A percentile compares a stretch with the other conserved stretches of the same genome.
These are phyloP conservation scores for Capitella teleta DNA, from an alignment of 1,140 invertebrate species.

Conservation along the genomic window DNA sequence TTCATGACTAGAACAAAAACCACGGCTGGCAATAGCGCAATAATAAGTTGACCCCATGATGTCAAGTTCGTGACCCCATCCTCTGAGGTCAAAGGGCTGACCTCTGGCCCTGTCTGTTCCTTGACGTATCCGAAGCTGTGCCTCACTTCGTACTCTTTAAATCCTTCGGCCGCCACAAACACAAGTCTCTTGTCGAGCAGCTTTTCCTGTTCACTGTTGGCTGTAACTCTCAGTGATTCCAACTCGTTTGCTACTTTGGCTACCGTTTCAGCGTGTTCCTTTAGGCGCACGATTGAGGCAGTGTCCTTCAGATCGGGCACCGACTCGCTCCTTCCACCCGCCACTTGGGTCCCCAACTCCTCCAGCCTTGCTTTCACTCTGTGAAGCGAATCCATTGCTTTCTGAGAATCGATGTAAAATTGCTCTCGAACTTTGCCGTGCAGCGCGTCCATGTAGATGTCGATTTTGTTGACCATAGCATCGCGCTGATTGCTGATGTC, in stretches of 20 bases:
- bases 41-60: too few species aligned
- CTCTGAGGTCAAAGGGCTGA: too few species aligned
- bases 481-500: neutral
- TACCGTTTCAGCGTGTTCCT: neutral
- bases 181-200: neutral
- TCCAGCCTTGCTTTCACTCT: neutral
- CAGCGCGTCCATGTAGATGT: neutral
- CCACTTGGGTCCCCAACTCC: neutral
- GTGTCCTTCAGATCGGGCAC: neutral
- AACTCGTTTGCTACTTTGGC: neutral
- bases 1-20: too few species aligned
- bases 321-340: neutral
- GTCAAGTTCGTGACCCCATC: too few species aligned
- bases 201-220: neutral
- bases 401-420: neutral
- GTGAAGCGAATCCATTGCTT: neutral
- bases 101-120: too few species aligned
- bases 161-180: conserved; percentile 6
- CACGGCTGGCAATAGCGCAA: too few species aligned
- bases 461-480: neutral
- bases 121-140: too few species aligned
- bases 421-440: neutral
- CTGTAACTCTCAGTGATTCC: neutral
- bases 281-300: neutral
- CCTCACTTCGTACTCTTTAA: too few species aligned